Evolutionary conservation across 2,797 vertebrate species (phyloP).

Genomic region (Muscicapa comitata): DNA sequence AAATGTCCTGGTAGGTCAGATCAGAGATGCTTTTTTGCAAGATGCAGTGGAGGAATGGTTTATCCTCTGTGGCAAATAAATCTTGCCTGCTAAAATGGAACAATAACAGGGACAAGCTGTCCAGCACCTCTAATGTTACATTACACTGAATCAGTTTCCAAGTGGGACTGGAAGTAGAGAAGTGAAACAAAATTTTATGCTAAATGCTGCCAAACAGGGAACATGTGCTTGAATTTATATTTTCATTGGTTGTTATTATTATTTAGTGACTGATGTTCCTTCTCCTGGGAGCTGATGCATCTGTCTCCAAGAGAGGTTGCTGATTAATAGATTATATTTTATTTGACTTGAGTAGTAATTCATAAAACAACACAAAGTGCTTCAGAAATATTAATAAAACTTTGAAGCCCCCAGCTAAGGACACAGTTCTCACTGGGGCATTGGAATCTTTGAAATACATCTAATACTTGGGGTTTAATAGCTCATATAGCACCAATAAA

Average conservation of each 20-base stretch:
- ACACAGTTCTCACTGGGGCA: background rate
- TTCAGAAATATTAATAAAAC: background rate
- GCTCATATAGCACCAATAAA: background rate
- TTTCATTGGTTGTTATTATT: background rate
- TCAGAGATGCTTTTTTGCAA: background rate
- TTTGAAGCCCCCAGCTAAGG: background rate
- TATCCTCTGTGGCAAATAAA: background rate
- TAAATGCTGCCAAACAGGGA: background rate
- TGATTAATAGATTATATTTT: background rate
- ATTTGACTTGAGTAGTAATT: background rate
- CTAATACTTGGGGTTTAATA: background rate
- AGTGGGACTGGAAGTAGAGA: background rate
- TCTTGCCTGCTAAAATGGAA: background rate
- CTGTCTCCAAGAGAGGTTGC: background rate
- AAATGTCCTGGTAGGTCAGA: background rate
- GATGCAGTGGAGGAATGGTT: background rate
- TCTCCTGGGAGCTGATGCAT: background rate
- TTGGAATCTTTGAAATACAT: background rate
- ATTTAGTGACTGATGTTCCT: background rate
- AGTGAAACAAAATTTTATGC: rapidly evolving
- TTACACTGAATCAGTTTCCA: background rate
- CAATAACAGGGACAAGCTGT: background rate
- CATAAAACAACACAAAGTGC: background rate
- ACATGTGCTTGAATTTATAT: background rate
- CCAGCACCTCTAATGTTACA: background rate